phyloP scores from a whole-genome alignment of 2,113 vertebrate genomes.

The Rhea americana region DNA sequence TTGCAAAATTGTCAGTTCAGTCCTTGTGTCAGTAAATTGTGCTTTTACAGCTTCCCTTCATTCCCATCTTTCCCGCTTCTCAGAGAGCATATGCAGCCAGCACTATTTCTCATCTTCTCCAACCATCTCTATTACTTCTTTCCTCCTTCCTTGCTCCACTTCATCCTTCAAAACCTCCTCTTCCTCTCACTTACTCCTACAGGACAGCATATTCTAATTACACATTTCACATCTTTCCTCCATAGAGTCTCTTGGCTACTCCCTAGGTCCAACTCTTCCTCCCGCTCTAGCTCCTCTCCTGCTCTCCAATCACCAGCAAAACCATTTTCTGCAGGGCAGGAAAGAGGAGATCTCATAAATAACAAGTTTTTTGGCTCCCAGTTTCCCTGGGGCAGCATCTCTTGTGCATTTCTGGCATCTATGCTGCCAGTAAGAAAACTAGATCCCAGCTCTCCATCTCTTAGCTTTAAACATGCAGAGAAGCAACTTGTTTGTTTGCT shows the following conservation, averaged over 20 bases:
- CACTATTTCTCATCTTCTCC: background rate
- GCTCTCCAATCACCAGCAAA: background rate
- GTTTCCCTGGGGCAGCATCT: background rate
- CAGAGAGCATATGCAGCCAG: background rate
- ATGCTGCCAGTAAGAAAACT: background rate
- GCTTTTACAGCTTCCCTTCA: background rate
- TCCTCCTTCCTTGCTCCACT: background rate
- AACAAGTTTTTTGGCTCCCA: background rate
- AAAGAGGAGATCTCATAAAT: background rate
- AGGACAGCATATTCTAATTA: background rate
- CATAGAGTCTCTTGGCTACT: background rate
- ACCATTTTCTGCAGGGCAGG: rapidly evolving
- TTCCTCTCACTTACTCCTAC: background rate
- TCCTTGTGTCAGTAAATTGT: background rate
- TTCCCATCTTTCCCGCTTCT: background rate
- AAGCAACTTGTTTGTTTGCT: background rate
- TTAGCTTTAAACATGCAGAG: background rate
- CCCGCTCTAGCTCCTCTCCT: background rate
- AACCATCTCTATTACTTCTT: background rate
- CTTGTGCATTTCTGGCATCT: rapidly evolving
- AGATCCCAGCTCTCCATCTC: background rate
- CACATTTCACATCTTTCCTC: background rate
- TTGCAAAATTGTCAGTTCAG: conserved; percentile 40
- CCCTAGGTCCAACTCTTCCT: background rate
- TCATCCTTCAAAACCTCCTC: background rate